phyloP scores from a whole-genome alignment of 2,888 invertebrate genomes.

The Rhimphoctona megacephalus region DNA sequence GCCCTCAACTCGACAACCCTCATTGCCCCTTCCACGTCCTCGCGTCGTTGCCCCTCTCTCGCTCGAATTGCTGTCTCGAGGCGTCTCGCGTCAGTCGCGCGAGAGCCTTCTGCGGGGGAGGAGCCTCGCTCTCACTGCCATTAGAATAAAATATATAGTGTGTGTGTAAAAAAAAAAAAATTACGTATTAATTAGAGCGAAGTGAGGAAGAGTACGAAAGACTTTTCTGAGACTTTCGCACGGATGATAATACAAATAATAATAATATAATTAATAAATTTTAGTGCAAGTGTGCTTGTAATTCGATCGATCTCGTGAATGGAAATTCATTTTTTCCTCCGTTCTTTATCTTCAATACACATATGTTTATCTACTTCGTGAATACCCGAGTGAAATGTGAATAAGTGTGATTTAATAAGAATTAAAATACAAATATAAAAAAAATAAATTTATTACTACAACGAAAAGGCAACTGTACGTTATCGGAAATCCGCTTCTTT shows the following conservation, averaged over 20 bases:
- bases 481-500: conserved; percentile 50
- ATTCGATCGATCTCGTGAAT: conserved; percentile 31
- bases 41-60: conserved; percentile 50
- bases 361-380: conserved; percentile 18
- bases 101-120: conserved; percentile 83
- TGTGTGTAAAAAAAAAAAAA: conserved; percentile 50
- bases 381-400: conserved; percentile 28
- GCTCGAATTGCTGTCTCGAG: conserved; percentile 72
- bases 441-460: not conserved
- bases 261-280: conserved; percentile 2
- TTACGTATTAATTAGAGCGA: conserved; percentile 42
- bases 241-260: not conserved
- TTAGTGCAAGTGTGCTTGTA: conserved; percentile 14
- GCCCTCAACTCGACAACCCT: conserved; percentile 54
- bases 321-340: conserved; percentile 4
- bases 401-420: conserved; percentile 18
- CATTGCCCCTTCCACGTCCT: conserved; percentile 69
- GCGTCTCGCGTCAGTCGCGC: conserved; percentile 82
- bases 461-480: conserved; percentile 28
- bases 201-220: conserved; percentile 6
- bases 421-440: conserved; percentile 1
- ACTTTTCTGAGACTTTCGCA: not conserved
- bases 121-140: conserved; percentile 80
- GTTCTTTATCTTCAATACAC: not conserved
- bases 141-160: conserved; percentile 74